Percentiles rank a stretch among this genome's conserved stretches.
These are phyloP conservation scores for Microctenopoma stevenorrisi DNA, from an alignment of 2,797 vertebrate species.

Conservation along the genomic window DNA sequence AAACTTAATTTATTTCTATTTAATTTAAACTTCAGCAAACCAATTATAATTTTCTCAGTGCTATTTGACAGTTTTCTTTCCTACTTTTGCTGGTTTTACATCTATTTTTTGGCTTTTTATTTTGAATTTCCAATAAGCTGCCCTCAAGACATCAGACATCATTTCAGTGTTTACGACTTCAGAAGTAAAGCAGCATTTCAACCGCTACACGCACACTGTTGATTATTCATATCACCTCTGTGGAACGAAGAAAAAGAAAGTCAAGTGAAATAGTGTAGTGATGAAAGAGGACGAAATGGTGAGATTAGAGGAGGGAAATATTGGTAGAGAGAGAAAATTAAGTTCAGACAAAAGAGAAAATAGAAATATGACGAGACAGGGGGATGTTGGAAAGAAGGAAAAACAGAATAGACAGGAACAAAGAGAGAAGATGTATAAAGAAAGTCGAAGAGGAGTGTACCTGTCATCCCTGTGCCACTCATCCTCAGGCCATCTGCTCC, in stretches of 20 bases:
- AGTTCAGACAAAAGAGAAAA: constrained; percentile 36
- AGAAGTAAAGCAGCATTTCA: constrained; percentile 52
- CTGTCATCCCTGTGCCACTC: constrained; percentile 69
- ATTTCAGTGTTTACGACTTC: constrained; percentile 64
- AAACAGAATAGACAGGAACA: constrained; percentile 21
- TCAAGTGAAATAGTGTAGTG: constrained; percentile 64
- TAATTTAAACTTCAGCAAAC: constrained; percentile 6
- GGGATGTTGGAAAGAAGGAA: constrained; percentile 29
- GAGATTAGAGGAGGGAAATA: constrained; percentile 61
- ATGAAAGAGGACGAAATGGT: constrained; percentile 74
- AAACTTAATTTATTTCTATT: constrained; percentile 21
- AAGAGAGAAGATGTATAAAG: constrained; percentile 38
- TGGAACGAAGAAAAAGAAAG: constrained; percentile 49
- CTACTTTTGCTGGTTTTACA: constrained; percentile 14
- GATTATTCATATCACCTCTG: constrained; percentile 71
- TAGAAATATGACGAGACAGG: constrained; percentile 30
- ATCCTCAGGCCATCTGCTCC: constrained; percentile 78
- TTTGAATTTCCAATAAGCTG: constrained; percentile 41
- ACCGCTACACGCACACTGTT: constrained; percentile 44
- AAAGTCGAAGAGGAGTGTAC: constrained; percentile 60
- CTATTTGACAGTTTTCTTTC: constrained; percentile 16
- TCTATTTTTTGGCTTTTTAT: constrained; percentile 1
- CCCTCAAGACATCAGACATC: constrained; percentile 51
- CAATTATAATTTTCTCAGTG: constrained; percentile 11
- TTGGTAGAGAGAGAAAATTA: constrained; percentile 55